phyloP scores from a whole-genome alignment of 1,140 invertebrate genomes.

The silkworm (Bombyx mori) region DNA sequence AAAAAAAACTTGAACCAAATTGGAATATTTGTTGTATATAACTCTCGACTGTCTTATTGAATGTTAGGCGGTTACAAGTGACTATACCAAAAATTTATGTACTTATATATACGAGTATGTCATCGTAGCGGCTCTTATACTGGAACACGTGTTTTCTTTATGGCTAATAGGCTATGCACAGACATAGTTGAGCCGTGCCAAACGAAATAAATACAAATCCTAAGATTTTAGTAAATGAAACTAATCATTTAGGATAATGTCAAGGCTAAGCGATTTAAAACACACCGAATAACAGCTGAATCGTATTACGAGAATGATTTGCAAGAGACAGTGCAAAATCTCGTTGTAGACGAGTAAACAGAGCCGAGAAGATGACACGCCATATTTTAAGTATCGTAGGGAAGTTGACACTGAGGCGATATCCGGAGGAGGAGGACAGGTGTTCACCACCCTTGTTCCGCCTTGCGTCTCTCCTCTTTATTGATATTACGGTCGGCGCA shows the following conservation, averaged over 20 bases:
- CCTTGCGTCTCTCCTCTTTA: slow-evolving; percentile 41
- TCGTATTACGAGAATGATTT: slow-evolving; percentile 28
- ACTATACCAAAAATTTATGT: no score
- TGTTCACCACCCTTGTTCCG: slow-evolving; percentile 27
- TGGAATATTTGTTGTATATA: no score
- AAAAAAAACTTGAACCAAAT: no score
- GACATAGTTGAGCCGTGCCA: no score
- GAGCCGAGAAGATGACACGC: slow-evolving; percentile 55
- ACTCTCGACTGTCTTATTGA: no score
- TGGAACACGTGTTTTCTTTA: no score
- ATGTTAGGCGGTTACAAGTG: no score
- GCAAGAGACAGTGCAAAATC: slow-evolving; percentile 41
- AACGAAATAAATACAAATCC: no score
- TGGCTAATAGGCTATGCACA: no score
- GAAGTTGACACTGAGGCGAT: slow-evolving; percentile 48
- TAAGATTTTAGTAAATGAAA: not conserved
- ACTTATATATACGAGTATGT: no score
- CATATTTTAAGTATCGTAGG: slow-evolving; percentile 62
- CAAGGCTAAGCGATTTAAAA: not conserved
- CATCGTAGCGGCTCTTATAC: no score
- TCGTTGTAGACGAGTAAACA: slow-evolving; percentile 46
- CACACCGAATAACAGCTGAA: no score
- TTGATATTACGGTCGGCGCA: slow-evolving; percentile 62
- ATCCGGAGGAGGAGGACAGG: slow-evolving; percentile 37
- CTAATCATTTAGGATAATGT: not conserved